These are phyloP conservation scores for Pollenia griseotomentosa DNA, from an alignment of 2,888 invertebrate genomes.

Conservation along the genomic window DNA sequence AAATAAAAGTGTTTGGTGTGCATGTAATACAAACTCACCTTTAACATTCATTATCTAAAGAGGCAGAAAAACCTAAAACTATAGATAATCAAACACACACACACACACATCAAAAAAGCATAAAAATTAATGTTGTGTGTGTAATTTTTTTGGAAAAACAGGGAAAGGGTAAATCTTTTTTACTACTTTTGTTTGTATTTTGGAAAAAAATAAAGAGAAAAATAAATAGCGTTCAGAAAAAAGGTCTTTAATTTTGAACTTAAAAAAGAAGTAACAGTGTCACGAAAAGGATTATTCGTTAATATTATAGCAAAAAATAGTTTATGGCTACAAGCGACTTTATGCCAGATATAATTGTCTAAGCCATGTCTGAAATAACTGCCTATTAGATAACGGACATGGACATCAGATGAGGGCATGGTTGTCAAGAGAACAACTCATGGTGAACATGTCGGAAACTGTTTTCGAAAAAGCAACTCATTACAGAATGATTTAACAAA, in stretches of 20 bases:
- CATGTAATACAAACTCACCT: slow-evolving; percentile 42
- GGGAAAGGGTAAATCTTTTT: background rate
- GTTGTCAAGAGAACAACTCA: no score
- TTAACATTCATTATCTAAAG: slow-evolving; percentile 62
- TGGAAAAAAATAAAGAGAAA: background rate
- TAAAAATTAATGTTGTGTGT: slow-evolving; percentile 33
- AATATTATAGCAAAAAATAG: no score
- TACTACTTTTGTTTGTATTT: slow-evolving; percentile 12
- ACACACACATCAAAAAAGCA: background rate
- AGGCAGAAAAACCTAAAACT: slow-evolving; percentile 9
- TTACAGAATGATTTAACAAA: no score
- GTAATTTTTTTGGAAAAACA: background rate
- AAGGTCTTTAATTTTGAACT: background rate
- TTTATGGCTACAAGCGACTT: no score
- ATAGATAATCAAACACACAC: background rate
- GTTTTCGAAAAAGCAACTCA: no score
- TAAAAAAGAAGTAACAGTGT: background rate
- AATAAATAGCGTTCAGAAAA: background rate
- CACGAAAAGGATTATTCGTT: background rate
- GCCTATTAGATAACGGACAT: no score
- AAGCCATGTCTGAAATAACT: no score
- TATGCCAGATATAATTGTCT: no score
- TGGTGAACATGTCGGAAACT: no score
- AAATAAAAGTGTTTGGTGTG: slow-evolving; percentile 1
- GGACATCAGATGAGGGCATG: no score